These are phyloP conservation scores for Chloroceryle inda DNA, from an alignment of 2,797 vertebrate genomes.

Conservation along the genomic window DNA sequence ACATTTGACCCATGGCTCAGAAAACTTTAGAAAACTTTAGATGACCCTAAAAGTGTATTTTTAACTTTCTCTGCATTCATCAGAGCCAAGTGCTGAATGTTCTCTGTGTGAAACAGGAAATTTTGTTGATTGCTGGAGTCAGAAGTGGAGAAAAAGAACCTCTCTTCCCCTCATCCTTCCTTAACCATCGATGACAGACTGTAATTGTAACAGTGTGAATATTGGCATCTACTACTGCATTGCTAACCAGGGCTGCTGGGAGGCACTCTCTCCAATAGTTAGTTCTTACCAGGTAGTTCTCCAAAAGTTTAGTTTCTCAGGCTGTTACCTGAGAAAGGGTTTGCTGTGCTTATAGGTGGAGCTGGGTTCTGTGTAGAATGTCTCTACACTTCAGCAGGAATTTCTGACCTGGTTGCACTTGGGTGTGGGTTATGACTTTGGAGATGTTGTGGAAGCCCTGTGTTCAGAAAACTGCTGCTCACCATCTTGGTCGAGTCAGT, in stretches of 20 bases:
- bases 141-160: neutral
- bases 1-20: neutral
- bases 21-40: neutral
- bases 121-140: neutral
- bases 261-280: neutral
- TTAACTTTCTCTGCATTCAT: neutral
- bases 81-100: neutral
- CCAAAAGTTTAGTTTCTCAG: neutral
- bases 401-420: fast-evolving
- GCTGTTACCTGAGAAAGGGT: neutral
- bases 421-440: neutral
- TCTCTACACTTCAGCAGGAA: neutral
- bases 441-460: neutral
- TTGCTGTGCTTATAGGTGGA: neutral
- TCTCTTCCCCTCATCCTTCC: neutral
- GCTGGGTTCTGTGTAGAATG: fast-evolving
- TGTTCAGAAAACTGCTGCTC: neutral
- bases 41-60: neutral
- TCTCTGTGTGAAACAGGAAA: neutral
- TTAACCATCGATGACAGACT: neutral
- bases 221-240: neutral
- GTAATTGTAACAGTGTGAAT: neutral
- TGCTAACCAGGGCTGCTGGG: neutral
- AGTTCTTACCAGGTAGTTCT: neutral
- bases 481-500: neutral